These are phyloP conservation scores for Phrynocephalus guinanensis DNA, from an alignment of 2,797 vertebrate species.

Conservation along the genomic window DNA sequence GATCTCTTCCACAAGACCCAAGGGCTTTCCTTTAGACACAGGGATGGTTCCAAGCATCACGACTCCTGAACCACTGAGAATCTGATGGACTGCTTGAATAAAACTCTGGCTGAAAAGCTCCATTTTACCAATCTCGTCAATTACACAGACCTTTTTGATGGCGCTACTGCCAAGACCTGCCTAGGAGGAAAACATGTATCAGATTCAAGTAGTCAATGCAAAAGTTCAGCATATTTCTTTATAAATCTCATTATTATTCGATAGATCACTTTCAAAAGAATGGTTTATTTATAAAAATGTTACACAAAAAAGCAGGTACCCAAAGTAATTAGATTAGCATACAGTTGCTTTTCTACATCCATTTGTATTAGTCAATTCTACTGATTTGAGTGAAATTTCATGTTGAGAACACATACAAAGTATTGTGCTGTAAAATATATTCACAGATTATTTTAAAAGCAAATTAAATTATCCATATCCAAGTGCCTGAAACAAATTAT, in stretches of 20 bases:
- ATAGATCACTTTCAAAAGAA: slow-evolving; percentile 3
- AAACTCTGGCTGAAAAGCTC: slow-evolving; percentile 95
- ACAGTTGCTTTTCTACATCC: background rate
- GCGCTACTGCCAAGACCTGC: slow-evolving; percentile 51
- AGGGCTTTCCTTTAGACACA: slow-evolving; percentile 86
- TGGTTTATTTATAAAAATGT: background rate
- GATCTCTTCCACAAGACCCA: slow-evolving; percentile 93
- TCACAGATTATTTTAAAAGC: background rate
- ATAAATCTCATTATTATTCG: slow-evolving; percentile 5
- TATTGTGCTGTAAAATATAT: background rate
- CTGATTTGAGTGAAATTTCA: background rate
- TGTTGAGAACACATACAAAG: background rate
- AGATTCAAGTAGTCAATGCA: slow-evolving; percentile 4
- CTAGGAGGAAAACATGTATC: slow-evolving; percentile 71
- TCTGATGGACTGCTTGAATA: slow-evolving; percentile 85
- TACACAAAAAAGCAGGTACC: background rate
- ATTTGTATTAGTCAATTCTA: background rate
- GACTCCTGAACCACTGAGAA: slow-evolving; percentile 75
- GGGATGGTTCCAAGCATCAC: slow-evolving; percentile 92
- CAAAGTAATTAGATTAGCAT: background rate
- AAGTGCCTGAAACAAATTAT: background rate
- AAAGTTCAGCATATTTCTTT: slow-evolving; percentile 16
- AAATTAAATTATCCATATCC: background rate
- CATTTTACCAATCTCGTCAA: slow-evolving; percentile 98
- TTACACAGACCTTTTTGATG: slow-evolving; percentile 83